These are phyloP conservation scores for Micronisus gabar DNA, from an alignment of 2,113 vertebrate species.

Conservation along the genomic window DNA sequence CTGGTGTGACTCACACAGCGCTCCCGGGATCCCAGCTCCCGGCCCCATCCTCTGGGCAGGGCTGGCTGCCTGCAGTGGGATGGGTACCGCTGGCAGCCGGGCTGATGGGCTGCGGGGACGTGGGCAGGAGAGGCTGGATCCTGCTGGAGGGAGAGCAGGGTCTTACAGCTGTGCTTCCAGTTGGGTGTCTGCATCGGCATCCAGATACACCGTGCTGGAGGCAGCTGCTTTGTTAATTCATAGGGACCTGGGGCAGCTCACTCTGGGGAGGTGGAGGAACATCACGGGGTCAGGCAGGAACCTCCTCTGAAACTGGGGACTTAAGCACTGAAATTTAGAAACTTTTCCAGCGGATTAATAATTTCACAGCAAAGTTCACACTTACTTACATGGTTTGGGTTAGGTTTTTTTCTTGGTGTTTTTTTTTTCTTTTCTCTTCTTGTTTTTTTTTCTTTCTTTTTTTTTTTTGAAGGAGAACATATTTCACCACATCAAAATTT, in stretches of 20 bases:
- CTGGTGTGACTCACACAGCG: background rate
- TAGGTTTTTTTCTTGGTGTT: background rate
- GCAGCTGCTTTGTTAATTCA: background rate
- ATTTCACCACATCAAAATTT: background rate
- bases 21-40: fast-evolving
- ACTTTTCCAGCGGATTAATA: background rate
- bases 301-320: background rate
- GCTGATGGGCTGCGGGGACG: background rate
- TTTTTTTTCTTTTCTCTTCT: too few relatives aligned
- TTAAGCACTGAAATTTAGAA: background rate
- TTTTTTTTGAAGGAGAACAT: background rate
- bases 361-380: background rate
- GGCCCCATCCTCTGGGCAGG: background rate
- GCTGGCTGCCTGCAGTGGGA: background rate
- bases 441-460: too few relatives aligned
- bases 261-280: background rate
- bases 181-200: fast-evolving
- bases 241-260: background rate
- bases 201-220: fast-evolving
- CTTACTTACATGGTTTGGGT: background rate
- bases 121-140: background rate
- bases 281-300: background rate
- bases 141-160: background rate
- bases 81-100: fast-evolving
- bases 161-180: background rate